Conservation (phyloP, 2,797 vertebrate genomes). For the Lates japonicus region DNA sequence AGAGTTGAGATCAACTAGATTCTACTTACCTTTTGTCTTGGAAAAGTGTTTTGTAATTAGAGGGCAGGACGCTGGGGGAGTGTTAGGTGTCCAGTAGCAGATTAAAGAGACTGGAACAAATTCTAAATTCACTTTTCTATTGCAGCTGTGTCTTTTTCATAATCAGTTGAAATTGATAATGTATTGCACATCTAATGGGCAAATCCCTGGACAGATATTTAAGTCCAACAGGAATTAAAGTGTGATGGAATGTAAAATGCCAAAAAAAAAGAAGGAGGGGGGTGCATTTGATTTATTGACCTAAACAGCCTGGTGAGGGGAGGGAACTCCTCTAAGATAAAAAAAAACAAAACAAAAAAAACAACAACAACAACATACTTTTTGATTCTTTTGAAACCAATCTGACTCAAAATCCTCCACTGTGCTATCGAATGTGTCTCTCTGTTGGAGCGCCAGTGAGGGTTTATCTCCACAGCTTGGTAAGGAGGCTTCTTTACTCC, state of each 20-base stretch:
- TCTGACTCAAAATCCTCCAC: slow-evolving; percentile 67
- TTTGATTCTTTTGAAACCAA: slow-evolving; percentile 56
- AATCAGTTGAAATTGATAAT: slow-evolving; percentile 40
- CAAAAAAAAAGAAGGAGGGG: slow-evolving; percentile 59
- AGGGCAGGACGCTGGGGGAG: slow-evolving; percentile 68
- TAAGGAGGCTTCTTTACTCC: slow-evolving; percentile 91
- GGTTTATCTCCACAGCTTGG: slow-evolving; percentile 86
- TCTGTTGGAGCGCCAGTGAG: slow-evolving; percentile 85
- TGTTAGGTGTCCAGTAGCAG: slow-evolving; percentile 69
- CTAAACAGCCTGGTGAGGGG: slow-evolving; percentile 58
- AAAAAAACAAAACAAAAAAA: slow-evolving; percentile 11
- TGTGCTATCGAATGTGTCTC: slow-evolving; percentile 76
- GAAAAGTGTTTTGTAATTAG: slow-evolving; percentile 48
- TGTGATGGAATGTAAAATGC: slow-evolving; percentile 63
- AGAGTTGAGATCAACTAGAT: slow-evolving; percentile 59
- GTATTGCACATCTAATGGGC: slow-evolving; percentile 44
- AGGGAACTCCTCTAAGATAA: slow-evolving; percentile 42
- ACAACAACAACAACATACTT: not conserved
- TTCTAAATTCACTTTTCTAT: slow-evolving; percentile 64
- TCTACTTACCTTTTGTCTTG: slow-evolving; percentile 51
- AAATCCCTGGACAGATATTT: slow-evolving; percentile 44
- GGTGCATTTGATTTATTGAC: slow-evolving; percentile 66
- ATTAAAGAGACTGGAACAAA: slow-evolving; percentile 69
- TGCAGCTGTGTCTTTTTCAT: slow-evolving; percentile 64
- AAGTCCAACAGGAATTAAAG: slow-evolving; percentile 50